phyloP scores from a whole-genome alignment of 1,140 invertebrate genomes.

The Fopius arisanus region DNA sequence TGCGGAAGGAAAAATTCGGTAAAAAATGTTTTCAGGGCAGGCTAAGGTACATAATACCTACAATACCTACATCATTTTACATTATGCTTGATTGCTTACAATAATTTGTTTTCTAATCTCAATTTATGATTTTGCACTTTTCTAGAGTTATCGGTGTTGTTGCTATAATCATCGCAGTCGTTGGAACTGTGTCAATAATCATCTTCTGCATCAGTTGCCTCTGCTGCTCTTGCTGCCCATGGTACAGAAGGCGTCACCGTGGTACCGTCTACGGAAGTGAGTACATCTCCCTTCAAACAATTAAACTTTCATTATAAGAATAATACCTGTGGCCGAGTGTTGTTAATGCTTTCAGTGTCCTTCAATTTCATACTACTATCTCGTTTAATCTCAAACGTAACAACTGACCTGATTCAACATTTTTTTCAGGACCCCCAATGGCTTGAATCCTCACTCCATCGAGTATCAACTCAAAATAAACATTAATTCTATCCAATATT shows the following conservation, averaged over 20 bases:
- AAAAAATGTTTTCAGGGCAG: no score
- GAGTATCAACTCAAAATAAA: slow-evolving; percentile 30
- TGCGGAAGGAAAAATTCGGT: no score
- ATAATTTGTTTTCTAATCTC: not conserved
- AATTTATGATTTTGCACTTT: slow-evolving; percentile 19
- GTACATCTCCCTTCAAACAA: slow-evolving; percentile 27
- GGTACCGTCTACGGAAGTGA: slow-evolving; percentile 55
- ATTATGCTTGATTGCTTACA: not conserved
- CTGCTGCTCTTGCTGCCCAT: slow-evolving; percentile 55
- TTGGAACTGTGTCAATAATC: slow-evolving; percentile 35
- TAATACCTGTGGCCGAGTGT: not conserved
- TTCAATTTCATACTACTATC: not conserved
- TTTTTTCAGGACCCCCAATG: slow-evolving; percentile 45
- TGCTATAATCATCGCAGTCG: slow-evolving; percentile 23
- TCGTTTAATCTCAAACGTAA: not conserved
- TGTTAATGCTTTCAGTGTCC: not conserved
- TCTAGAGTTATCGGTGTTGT: slow-evolving; percentile 41
- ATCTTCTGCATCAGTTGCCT: slow-evolving; percentile 50
- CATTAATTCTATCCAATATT: slow-evolving; percentile 7
- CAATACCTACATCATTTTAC: no score
- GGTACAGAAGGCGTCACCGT: slow-evolving; percentile 50
- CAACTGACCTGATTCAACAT: slow-evolving; percentile 21
- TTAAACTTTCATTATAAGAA: not conserved
- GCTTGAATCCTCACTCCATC: slow-evolving; percentile 39
- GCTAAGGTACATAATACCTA: no score